phyloP scores from a whole-genome alignment of 1,140 invertebrate species.

The Cherax quadricarinatus region DNA sequence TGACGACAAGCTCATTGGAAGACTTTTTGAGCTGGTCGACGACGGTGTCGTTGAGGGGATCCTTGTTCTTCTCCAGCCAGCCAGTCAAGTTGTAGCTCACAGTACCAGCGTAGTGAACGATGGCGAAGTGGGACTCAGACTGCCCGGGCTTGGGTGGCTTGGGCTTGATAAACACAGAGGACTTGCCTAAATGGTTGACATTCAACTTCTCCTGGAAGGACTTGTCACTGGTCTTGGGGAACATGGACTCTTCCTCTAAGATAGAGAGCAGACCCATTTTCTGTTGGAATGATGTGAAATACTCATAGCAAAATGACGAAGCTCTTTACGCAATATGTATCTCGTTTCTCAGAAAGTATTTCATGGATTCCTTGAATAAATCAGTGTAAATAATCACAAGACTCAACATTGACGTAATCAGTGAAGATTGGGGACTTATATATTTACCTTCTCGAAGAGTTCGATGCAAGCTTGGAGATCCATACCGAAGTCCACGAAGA shows the following conservation, averaged over 20 bases:
- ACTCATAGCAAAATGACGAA: neutral
- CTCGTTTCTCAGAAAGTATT: no score
- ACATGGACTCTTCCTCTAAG: constrained; percentile 64
- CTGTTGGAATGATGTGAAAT: constrained; percentile 7
- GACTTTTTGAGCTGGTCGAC: constrained; percentile 61
- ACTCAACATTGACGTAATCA: no score
- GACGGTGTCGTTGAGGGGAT: constrained; percentile 64
- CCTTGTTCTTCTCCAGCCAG: constrained; percentile 68
- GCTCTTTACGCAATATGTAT: neutral
- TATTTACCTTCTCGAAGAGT: constrained; percentile 83
- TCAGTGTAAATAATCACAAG: no score
- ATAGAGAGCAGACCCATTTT: constrained; percentile 57
- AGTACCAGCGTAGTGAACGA: constrained; percentile 63
- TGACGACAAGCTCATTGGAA: constrained; percentile 75
- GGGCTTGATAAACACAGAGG: constrained; percentile 78
- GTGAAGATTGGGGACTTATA: no score
- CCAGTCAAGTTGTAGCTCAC: constrained; percentile 62
- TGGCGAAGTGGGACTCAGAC: constrained; percentile 74
- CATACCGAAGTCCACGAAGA: constrained; percentile 65
- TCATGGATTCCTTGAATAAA: neutral
- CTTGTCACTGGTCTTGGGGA: constrained; percentile 64
- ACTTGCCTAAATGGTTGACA: constrained; percentile 78
- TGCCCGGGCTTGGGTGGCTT: constrained; percentile 76
- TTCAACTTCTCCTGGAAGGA: constrained; percentile 61
- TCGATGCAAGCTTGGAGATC: constrained; percentile 66